Percentiles rank a stretch among this genome's conserved stretches.
phyloP scores from a whole-genome alignment of 1,140 invertebrate species.

The Macrosteles quadrilineatus region DNA sequence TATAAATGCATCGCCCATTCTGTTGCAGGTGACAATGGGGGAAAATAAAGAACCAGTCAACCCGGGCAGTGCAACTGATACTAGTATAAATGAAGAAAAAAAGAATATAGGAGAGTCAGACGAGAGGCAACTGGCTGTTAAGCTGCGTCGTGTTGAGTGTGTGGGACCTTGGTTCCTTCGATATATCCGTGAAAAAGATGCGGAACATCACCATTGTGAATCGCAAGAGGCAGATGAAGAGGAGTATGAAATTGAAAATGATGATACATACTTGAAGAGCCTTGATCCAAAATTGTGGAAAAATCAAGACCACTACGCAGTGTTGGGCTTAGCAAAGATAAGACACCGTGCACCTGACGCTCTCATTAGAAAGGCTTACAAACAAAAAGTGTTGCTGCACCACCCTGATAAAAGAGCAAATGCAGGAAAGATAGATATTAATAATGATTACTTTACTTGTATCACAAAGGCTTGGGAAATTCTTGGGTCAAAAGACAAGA shows the following conservation, averaged over 20 bases:
- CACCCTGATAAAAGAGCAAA: conserved; percentile 95
- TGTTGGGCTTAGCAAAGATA: conserved; percentile 82
- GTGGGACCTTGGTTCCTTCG: conserved; percentile 42
- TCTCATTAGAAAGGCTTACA: conserved; percentile 86
- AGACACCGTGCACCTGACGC: conserved; percentile 83
- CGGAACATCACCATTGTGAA: conserved; percentile 21
- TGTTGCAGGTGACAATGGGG: no score
- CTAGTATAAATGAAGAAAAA: background rate
- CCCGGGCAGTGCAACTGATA: background rate
- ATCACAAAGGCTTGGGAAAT: conserved; percentile 98
- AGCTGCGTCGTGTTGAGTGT: conserved; percentile 38
- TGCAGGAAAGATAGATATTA: conserved; percentile 79
- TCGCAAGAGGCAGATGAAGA: background rate
- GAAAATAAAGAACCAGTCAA: no score
- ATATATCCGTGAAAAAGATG: conserved; percentile 33
- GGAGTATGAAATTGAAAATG: conserved; percentile 60
- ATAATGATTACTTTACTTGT: conserved; percentile 97
- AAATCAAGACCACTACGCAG: conserved; percentile 95
- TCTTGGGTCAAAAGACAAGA: conserved; percentile 75
- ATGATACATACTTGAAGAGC: conserved; percentile 81
- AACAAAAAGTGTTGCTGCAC: conserved; percentile 88
- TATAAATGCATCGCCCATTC: no score
- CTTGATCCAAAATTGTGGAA: conserved; percentile 97
- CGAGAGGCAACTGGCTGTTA: conserved; percentile 23
- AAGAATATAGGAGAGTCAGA: background rate